These are phyloP conservation scores for Sebastes miniatus DNA, from an alignment of 2,797 vertebrate species.

Conservation along the genomic window DNA sequence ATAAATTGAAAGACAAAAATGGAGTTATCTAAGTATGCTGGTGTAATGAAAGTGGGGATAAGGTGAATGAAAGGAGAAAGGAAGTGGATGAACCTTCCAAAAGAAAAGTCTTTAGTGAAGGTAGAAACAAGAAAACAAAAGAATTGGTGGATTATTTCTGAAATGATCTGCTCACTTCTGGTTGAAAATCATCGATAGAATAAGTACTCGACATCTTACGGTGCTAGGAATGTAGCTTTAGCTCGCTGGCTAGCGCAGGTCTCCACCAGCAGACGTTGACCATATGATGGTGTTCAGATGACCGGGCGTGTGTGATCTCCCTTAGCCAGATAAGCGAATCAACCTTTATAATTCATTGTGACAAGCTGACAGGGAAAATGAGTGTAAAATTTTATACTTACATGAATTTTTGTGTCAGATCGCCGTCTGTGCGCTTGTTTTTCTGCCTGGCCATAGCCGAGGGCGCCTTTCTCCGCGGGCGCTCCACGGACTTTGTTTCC, in stretches of 20 bases:
- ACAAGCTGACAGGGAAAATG: conserved; percentile 99
- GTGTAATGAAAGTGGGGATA: conserved; percentile 62
- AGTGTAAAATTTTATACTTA: conserved; percentile 96
- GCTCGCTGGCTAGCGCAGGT: conserved; percentile 47
- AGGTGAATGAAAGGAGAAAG: conserved; percentile 72
- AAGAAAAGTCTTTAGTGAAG: neutral
- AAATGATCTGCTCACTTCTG: rapidly evolving
- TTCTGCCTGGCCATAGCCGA: conserved; percentile 91
- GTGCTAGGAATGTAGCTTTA: neutral
- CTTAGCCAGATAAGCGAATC: conserved; percentile 92
- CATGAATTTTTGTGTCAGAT: conserved; percentile 99
- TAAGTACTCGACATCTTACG: rapidly evolving
- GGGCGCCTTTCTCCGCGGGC: conserved; percentile 89
- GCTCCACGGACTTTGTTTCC: conserved; percentile 87
- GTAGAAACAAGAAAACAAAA: conserved; percentile 5
- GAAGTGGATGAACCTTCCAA: conserved; percentile 16
- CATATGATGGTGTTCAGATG: conserved; percentile 92
- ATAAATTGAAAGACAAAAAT: conserved; percentile 77
- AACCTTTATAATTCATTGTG: conserved; percentile 99
- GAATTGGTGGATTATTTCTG: neutral
- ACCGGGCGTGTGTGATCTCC: conserved; percentile 87
- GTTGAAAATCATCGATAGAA: neutral
- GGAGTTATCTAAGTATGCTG: conserved; percentile 65
- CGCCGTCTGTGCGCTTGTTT: conserved; percentile 93
- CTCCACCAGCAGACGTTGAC: conserved; percentile 84